Base-by-base conservation (phyloP, 2,888 invertebrate genomes). In the Scelioninae gen. 2 region DNA sequence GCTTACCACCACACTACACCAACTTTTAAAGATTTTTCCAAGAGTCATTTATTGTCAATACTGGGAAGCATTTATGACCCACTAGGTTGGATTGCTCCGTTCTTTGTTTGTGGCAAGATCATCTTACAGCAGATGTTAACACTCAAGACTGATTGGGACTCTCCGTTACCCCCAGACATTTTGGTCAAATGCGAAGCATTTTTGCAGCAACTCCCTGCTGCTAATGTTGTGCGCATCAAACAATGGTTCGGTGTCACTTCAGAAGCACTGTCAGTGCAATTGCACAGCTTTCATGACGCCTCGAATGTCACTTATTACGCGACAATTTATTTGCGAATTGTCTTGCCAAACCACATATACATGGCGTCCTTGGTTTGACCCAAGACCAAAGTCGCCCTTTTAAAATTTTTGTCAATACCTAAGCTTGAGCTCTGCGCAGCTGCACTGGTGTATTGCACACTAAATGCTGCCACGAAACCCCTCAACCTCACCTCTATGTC, bases 221-320 rank as follows among this genome's bases (percentile, higher is more conserved):
- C 37, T 31, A 2, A 1, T 7, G 31, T 9, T 2, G 7, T 31
- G 2, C 3, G 9, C 4, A 7, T 31, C 4, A 4, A 4, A 6
- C 3, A 39, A 19, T 45, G 45, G 45, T n/a, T 45, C 1, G 11
- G 25, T 5, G 2, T 18, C 16, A 16, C 11, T 11, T 6, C 45
- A 11, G 25, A 11, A 0, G n/a, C 2, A 5, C 0, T 0, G 22
- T n/a, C 7, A 0, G 11, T 58, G 0, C 45, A 58, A 10, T 1
- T 77, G 7, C 77, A 76, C 5, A 75, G 72, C 7, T 76, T 77
- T 13, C 57, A 65, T 6, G 73, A 76, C 33, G 73, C 76, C 0
- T 69, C 76, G 13, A 64, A 60, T 13, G 16, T 2, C 2, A 68
- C 68, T 0, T 76, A 76, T 41, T 75, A 72, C 10, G 77, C 76